Base-by-base conservation (phyloP, 2,888 invertebrate species). In the Xanthia togata region DNA sequence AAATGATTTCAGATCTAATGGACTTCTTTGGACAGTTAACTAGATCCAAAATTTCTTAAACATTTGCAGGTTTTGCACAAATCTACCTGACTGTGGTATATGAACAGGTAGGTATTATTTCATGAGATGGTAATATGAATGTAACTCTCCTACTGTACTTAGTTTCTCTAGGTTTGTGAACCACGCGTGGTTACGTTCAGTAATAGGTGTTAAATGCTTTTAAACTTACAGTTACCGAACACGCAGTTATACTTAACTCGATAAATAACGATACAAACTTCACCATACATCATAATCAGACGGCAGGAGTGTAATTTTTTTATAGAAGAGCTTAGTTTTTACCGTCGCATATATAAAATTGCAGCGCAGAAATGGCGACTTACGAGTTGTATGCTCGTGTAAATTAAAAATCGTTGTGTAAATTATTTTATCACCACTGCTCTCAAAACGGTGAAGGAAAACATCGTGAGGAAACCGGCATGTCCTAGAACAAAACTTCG, bases 161-260 rank as follows among this genome's bases (percentile, higher is more conserved):
- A 68, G 59, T 82, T 63, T 68, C 70, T 84, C 62, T 81, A 44
- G 41, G 69, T 73, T 60, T 53, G 38, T 55, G 47, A 68, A 76
- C 69, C 69, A 77, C 77, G 73, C 82, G 60, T 77, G 64, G 69
- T 41, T 72, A 85, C 71, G 35, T 62, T n/a, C 53, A 38, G 67
- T 83, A 83, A 81, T 70, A 84, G 73, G 70, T 73, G 85, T 62
- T 81, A 83, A 83, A 84, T 76, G 70, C 71, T 81, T 78, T 60
- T 70, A 76, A 71, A 72, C 65, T 70, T 53, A 44, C 50, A 70
- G 62, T 84, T 76, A 84, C 55, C 35, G 60, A 73, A 76, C 79
- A 79, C 63, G 70, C 63, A 84, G 62, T 71, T 82, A 72, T 59
- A 76, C 31, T 70, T n/a, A 50, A 73, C 70, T 62, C 63, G 9